phyloP scores from a whole-genome alignment of 2,113 vertebrate species.

The Nothobranchius furzeri region DNA sequence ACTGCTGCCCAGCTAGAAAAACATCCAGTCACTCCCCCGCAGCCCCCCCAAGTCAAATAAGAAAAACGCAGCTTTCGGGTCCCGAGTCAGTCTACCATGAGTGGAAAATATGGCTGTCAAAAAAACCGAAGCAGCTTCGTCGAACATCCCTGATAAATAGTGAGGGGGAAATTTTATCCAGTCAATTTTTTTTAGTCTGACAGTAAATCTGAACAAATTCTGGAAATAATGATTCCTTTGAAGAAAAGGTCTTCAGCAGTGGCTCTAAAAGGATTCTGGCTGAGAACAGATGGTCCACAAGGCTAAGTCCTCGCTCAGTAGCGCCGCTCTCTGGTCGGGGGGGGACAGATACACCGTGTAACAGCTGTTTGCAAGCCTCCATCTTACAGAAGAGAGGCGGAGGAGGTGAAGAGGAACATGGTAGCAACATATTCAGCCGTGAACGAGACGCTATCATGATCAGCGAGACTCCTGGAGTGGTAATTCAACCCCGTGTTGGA shows the following conservation, averaged over 20 bases:
- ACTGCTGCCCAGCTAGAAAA: slow-evolving; percentile 77
- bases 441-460: slow-evolving; percentile 19
- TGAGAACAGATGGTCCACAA: slow-evolving; percentile 25
- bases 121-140: slow-evolving; percentile 59
- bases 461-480: neutral
- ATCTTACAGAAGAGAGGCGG: slow-evolving; percentile 66
- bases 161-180: neutral
- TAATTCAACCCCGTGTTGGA: slow-evolving; percentile 8
- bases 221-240: slow-evolving; percentile 37
- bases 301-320: slow-evolving; percentile 60
- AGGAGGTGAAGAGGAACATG: slow-evolving; percentile 48
- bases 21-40: slow-evolving; percentile 67
- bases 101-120: slow-evolving; percentile 76
- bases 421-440: slow-evolving; percentile 67
- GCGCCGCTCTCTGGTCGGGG: slow-evolving; percentile 70
- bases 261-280: slow-evolving; percentile 8
- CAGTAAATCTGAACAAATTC: slow-evolving; percentile 52
- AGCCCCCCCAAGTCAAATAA: slow-evolving; percentile 73
- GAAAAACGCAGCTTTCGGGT: slow-evolving; percentile 66
- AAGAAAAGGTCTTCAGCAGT: slow-evolving; percentile 13
- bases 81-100: slow-evolving; percentile 71
- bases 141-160: slow-evolving; percentile 67
- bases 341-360: slow-evolving; percentile 47
- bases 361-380: slow-evolving; percentile 74
- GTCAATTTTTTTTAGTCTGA: neutral